Base-by-base conservation (phyloP, 1,140 invertebrate genomes). In the Drosophila littoralis region DNA sequence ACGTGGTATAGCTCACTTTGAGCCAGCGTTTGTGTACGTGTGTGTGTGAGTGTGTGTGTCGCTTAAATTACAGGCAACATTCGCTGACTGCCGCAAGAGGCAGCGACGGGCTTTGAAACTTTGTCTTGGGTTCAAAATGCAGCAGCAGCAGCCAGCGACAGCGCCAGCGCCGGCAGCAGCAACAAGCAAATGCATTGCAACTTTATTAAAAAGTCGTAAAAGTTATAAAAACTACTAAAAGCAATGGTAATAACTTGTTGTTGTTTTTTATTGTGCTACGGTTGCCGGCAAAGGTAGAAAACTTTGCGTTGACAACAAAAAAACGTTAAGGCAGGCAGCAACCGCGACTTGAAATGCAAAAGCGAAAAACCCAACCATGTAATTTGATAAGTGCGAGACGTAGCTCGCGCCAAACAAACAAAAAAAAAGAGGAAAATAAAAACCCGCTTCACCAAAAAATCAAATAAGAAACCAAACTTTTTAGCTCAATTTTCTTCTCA, bases 151-250 rank as follows among this genome's bases (percentile, higher is more conserved):
- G 13, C 52, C 22, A 59, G 54, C 42, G 5, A 28, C 38, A 42
- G 12, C 13, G 7, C 17, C 36, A 17, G 32, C 55, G 42, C 3
- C 65, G 22, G 36, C 57, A 45, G 13, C 59, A 58, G 78, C 78
- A 86, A 82, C 74, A 68, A 82, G 78, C 71, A 89, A 88, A 89
- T 88, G 84, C 83, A 88, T 80, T 72, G 84, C 83, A 88, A 88
- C 83, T 88, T 88, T 88, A 88, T 88, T 89, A 88, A 88, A 88
- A 88, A 89, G 84, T 89, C 84, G 79, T 88, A 88, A 88, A 88
- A 88, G 84, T 88, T 89, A 88, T 89, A 88, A 89, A 80, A 89
- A 88, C 83, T 83, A 88, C 83, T 88, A 88, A 89, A 88, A 88
- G 79, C 83, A 88, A 83, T 88, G 83, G 83, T 80, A 88, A 88